phyloP scores from a whole-genome alignment of 1,140 invertebrate species.

The Conopomorpha cramerella region DNA sequence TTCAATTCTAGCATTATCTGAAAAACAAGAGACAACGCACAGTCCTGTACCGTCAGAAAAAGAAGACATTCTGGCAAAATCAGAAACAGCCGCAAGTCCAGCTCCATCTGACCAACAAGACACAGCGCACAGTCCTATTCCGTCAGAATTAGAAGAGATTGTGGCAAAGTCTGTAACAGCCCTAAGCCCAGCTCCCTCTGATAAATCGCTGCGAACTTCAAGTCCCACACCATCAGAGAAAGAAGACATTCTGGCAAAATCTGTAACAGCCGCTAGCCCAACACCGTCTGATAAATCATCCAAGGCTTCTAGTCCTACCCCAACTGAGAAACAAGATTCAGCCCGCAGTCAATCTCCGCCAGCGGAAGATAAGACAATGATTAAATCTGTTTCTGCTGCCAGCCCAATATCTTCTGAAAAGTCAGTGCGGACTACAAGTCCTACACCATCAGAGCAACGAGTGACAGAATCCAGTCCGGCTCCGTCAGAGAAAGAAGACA shows the following conservation, averaged over 20 bases:
- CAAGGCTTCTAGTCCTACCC: neutral
- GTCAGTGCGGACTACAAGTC: neutral
- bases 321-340: neutral
- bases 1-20: neutral
- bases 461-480: neutral
- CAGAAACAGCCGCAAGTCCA: neutral
- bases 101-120: neutral
- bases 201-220: constrained; percentile 1
- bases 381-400: no score
- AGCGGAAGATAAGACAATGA: no score
- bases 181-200: neutral
- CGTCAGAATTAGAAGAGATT: neutral
- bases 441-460: neutral
- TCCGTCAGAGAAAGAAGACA: neutral
- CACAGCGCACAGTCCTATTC: neutral
- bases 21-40: neutral
- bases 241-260: neutral
- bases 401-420: neutral
- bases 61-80: constrained; percentile 3
- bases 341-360: no score
- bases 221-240: neutral
- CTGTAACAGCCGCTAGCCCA: neutral
- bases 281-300: neutral
- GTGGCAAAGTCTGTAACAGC: neutral
- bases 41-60: constrained; percentile 3